phyloP scores from a whole-genome alignment of 2,888 invertebrate genomes.

The Sinodicranocentrus sp. region DNA sequence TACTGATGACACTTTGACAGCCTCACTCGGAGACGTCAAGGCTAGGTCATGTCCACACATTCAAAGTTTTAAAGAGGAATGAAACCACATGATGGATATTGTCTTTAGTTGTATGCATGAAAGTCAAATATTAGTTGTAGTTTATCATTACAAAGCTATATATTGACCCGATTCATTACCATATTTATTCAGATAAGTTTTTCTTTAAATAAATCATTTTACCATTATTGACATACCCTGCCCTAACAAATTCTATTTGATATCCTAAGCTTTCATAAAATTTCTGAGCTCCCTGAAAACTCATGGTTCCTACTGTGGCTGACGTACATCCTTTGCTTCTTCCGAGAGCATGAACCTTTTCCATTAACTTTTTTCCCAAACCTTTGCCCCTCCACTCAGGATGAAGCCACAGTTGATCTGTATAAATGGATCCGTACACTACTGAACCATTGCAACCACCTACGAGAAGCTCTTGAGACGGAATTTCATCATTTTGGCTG shows the following conservation, averaged over 20 bases:
- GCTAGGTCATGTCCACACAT: conserved; percentile 50
- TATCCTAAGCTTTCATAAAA: conserved; percentile 69
- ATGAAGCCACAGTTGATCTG: conserved; percentile 69
- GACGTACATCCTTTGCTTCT: conserved; percentile 44
- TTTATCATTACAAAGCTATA: no score
- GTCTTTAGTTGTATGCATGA: background rate
- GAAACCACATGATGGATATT: background rate
- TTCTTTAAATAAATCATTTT: conserved; percentile 67
- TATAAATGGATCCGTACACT: conserved; percentile 66
- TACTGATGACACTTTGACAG: background rate
- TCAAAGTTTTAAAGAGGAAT: conserved; percentile 36
- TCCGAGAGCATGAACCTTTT: conserved; percentile 65
- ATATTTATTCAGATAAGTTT: no score
- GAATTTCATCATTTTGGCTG: conserved; percentile 12
- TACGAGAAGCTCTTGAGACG: conserved; percentile 16
- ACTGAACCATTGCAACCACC: conserved; percentile 69
- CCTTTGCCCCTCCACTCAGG: conserved; percentile 53
- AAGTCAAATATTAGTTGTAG: no score
- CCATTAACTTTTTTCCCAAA: conserved; percentile 66
- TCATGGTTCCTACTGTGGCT: conserved; percentile 66
- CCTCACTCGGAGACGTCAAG: conserved; percentile 45
- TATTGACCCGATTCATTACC: no score
- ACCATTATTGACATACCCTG: conserved; percentile 61
- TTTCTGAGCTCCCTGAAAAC: conserved; percentile 61
- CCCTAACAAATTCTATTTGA: conserved; percentile 56